phyloP scores from a whole-genome alignment of 2,113 vertebrate genomes.

The Philantomba maxwellii region DNA sequence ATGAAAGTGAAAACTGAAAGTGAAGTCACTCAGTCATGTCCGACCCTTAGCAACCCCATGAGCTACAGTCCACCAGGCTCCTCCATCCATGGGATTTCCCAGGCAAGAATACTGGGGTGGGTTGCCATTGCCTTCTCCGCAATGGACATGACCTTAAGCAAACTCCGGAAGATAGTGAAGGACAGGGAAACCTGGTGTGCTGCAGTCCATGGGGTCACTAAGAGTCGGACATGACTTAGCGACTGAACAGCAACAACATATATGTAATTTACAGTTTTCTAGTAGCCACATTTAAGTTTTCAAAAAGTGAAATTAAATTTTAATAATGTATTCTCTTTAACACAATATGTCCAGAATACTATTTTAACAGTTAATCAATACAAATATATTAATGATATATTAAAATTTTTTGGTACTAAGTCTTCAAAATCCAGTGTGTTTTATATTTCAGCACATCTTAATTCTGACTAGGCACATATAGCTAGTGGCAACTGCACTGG shows the following conservation, averaged over 20 bases:
- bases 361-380: background rate
- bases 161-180: background rate
- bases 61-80: background rate
- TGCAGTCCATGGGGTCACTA: background rate
- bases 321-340: slow-evolving; percentile 16
- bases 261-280: background rate
- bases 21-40: background rate
- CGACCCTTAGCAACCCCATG: background rate
- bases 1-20: background rate
- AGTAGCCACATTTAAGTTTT: background rate
- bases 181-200: background rate
- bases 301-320: background rate
- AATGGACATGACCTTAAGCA: background rate
- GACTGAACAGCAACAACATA: background rate
- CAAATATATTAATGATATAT: background rate
- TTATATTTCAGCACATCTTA: background rate
- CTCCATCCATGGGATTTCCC: background rate
- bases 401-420: background rate
- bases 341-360: background rate
- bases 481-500: background rate
- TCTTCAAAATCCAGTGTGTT: background rate
- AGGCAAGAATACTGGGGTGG: background rate
- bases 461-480: background rate
- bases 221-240: background rate
- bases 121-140: background rate